Evolutionary conservation across 2,797 vertebrate species (phyloP).

Genomic region (Pipistrellus pygmaeus): DNA sequence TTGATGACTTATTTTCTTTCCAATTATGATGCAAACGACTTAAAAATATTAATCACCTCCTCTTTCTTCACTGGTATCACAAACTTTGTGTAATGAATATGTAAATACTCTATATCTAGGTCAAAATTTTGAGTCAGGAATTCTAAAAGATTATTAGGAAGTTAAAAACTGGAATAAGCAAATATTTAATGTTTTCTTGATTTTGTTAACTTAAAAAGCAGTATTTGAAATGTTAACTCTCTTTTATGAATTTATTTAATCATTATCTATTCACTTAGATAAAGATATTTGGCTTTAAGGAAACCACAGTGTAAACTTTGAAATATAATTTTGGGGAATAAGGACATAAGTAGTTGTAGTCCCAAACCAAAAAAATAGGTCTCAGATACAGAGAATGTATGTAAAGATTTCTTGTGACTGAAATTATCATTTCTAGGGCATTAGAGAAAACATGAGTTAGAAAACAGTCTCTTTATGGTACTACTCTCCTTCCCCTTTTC

Average conservation of each 20-base stretch:
- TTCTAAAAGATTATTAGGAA: constrained; percentile 61
- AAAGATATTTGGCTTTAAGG: constrained; percentile 56
- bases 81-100: neutral
- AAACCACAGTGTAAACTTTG: constrained; percentile 68
- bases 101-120: constrained; percentile 38
- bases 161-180: constrained; percentile 62
- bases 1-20: constrained; percentile 65
- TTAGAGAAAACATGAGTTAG: constrained; percentile 41
- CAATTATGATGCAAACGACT: constrained; percentile 77
- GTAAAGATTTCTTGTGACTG: neutral
- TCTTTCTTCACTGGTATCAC: constrained; percentile 72
- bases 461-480: neutral
- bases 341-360: constrained; percentile 72
- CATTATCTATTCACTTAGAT: constrained; percentile 65
- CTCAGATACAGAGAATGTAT: neutral
- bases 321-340: constrained; percentile 64
- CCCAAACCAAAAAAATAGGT: constrained; percentile 48
- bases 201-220: constrained; percentile 62
- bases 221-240: constrained; percentile 1
- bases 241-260: constrained; percentile 20
- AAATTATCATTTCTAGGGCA: constrained; percentile 14
- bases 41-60: constrained; percentile 55
- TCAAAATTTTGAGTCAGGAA: constrained; percentile 68
- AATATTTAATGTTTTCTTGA: constrained; percentile 54
- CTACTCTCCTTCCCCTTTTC: neutral